Evolutionary conservation across 2,888 invertebrate species (phyloP), one percentile per base, ranked within the genome.

Genomic region (Cybosia mesomella): DNA sequence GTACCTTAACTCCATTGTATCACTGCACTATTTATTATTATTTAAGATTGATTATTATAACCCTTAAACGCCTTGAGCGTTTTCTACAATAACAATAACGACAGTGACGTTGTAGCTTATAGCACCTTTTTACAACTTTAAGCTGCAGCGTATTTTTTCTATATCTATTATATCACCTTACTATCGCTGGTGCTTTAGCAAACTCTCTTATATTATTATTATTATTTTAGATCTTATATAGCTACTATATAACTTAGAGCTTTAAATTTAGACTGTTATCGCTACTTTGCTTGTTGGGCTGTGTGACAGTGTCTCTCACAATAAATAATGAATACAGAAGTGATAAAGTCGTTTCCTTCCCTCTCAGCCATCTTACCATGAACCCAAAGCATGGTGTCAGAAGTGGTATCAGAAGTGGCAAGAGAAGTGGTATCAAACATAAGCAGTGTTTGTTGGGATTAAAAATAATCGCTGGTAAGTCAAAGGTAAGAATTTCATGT

Each of bases 111-210:
- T 55, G 55, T 55, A 55, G 55, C 55, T 55, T 55, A 55, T 55
- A 55, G 55, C 55, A 58, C 58, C 58, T 58, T 58, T 32, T 58
- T 34, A 58, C 58, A 58, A 58, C 58, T 58, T 58, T 34, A 58
- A 58, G 58, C 58, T 58, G 58, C 58, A 58, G 58, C 58, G 58
- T 58, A 58, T 58, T 58, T 58, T 58, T 58, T 58, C 58, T 58
- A 58, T 58, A 58, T 58, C 58, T 58, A 34, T 58, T 58, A 58
- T 58, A 58, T 58, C 34, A 34, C 58, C 34, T 58, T 58, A 58
- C 32, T 58, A 34, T 58, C 58, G 58, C 58, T 58, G 58, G n/a
- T 58, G 58, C 58, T 58, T 58, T 32, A 58, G 58, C 58, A 58
- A 58, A 34, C 58, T 55, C 55, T 55, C 55, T 55, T 55, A 55